Percentiles rank a stretch among this genome's conserved stretches.
phyloP scores from a whole-genome alignment of 2,797 vertebrate species.

The Siniperca scherzeri region DNA sequence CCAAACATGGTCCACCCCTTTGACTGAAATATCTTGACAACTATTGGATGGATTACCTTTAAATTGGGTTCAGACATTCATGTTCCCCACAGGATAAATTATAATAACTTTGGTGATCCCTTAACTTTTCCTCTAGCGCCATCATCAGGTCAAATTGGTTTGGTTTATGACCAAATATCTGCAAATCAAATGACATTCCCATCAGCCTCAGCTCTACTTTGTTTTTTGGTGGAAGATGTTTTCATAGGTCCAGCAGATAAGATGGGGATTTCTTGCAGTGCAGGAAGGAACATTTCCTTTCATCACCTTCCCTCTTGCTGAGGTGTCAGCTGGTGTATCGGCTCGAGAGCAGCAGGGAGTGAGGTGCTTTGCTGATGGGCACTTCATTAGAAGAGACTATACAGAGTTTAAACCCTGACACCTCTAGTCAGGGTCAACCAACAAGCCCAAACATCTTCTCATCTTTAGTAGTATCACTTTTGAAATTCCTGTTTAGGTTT shows the following conservation, averaged over 20 bases:
- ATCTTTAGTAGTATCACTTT: not conserved
- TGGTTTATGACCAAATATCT: not conserved
- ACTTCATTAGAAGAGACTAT: not conserved
- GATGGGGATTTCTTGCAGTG: not conserved
- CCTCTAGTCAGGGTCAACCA: not conserved
- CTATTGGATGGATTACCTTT: not conserved
- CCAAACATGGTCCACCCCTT: not conserved
- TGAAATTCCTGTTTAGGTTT: not conserved
- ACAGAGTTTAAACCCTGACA: not conserved
- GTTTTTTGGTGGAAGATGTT: not conserved
- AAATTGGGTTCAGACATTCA: not conserved
- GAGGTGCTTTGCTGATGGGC: constrained; percentile 3
- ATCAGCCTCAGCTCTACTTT: not conserved
- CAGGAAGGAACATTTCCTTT: not conserved
- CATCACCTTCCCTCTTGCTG: not conserved
- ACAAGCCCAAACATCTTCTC: not conserved
- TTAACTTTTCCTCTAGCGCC: not conserved
- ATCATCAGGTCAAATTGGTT: not conserved
- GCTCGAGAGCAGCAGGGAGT: not conserved
- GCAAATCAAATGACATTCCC: not conserved
- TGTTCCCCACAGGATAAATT: not conserved
- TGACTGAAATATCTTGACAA: not conserved
- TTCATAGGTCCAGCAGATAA: not conserved
- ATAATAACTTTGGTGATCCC: not conserved
- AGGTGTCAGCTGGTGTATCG: not conserved